These are phyloP conservation scores for Myotis lucifugus DNA, from an alignment of 2,113 vertebrate species.

Conservation along the genomic window DNA sequence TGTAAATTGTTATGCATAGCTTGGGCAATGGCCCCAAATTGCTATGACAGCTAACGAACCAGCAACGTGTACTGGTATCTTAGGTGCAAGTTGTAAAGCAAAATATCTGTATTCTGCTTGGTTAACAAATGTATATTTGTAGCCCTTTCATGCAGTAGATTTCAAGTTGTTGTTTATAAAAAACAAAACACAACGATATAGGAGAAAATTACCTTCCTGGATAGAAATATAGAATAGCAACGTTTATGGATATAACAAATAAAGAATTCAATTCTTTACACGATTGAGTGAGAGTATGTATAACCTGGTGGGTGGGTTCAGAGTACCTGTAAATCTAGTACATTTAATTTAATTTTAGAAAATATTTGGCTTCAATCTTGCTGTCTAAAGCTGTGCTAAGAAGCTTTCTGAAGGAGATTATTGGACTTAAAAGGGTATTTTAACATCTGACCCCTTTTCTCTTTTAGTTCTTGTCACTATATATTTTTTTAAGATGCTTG, in stretches of 20 bases:
- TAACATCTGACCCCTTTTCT: neutral
- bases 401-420: neutral
- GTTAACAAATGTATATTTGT: constrained; percentile 88
- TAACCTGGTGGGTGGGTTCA: constrained; percentile 78
- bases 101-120: constrained; percentile 87
- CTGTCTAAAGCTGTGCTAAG: neutral
- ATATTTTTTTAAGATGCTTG: constrained; percentile 3
- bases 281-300: constrained; percentile 89
- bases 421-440: neutral
- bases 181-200: constrained; percentile 79
- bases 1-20: constrained; percentile 76
- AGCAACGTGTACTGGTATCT: constrained; percentile 79
- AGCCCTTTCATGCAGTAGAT: constrained; percentile 87
- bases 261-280: constrained; percentile 89
- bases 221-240: constrained; percentile 87
- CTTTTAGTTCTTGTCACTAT: neutral
- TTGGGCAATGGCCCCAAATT: constrained; percentile 73
- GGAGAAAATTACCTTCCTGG: constrained; percentile 85
- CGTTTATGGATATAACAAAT: constrained; percentile 88
- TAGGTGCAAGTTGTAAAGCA: constrained; percentile 88
- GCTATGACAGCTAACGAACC: constrained; percentile 79
- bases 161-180: constrained; percentile 87
- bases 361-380: neutral
- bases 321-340: constrained; percentile 34
- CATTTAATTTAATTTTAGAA: neutral